Conservation (phyloP, 2,113 vertebrate genomes). For the Suncus etruscus region DNA sequence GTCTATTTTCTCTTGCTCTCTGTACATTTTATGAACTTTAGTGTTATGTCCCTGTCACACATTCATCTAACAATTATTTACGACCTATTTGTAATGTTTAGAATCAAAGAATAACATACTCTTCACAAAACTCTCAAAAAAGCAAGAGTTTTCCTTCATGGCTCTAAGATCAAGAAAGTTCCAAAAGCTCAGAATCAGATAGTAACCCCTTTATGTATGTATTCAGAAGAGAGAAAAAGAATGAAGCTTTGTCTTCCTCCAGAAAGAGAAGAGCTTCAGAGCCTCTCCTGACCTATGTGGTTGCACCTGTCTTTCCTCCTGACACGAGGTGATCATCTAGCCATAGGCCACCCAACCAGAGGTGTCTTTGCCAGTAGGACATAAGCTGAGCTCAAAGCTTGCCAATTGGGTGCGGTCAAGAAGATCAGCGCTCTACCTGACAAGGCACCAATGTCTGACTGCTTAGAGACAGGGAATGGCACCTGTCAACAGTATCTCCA, state of each 20-base stretch:
- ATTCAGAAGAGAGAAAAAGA: not conserved
- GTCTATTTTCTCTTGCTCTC: not conserved
- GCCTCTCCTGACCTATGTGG: not conserved
- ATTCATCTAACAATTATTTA: not conserved
- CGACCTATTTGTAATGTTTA: conserved; percentile 4
- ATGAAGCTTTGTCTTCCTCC: not conserved
- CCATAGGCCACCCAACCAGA: too few species aligned
- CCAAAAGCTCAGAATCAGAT: not conserved
- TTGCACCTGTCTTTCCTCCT: not conserved
- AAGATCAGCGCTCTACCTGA: not conserved
- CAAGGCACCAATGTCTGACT: too few species aligned
- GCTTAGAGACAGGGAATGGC: not conserved
- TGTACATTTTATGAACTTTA: not conserved
- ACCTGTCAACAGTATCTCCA: not conserved
- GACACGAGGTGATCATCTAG: not conserved
- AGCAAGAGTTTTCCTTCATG: not conserved
- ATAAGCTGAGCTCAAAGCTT: too few species aligned
- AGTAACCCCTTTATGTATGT: not conserved
- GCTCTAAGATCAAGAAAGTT: conserved; percentile 2
- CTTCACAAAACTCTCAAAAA: not conserved
- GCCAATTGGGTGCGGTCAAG: not conserved
- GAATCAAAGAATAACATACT: conserved; percentile 19
- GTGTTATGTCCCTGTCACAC: not conserved
- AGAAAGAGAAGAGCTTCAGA: not conserved
- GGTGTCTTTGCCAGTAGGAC: too few species aligned